Evolutionary conservation across 2,113 vertebrate genomes (phyloP), one percentile per base, ranked within the genome.

Genomic region (Oncorhynchus nerka): DNA sequence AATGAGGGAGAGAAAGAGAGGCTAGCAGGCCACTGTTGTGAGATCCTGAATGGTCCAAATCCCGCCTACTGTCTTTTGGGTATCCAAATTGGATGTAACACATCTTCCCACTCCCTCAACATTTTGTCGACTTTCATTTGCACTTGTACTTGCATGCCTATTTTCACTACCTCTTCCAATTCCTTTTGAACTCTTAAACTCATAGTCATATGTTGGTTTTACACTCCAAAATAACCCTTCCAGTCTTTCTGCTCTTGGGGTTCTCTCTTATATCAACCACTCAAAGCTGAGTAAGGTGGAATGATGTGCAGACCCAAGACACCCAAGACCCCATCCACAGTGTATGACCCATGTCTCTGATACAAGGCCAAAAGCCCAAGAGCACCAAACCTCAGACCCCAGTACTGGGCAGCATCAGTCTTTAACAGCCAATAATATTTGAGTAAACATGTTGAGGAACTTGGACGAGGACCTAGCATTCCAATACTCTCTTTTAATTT

Each of bases 391-490:
- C 51, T 5, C 3, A 16, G 15, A 55, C 16, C 51, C 12, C 16
- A 19, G 51, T 19, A 55, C 51, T 55, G 51, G 51, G 16, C 16
- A 16, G 12, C 51, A 55, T 55, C 71, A 48, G 39, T 45, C 9
- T 45, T 11, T 73, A 78, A 83, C 49, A 68, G 75, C 55, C 75
- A 78, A 88, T 81, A 30, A 79, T 85, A 74, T 89, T 87, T 86
- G 83, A 83, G 22, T 84, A 91, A 92, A 91, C 84, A 85, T 64
- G 28, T 28, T 84, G 70, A 72, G 73, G 81, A 75, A 75, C 75
- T 68, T 78, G 75, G 75, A 78, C 82, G 28, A 59, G 76, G 78
- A 26, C 73, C 67, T 73, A 68, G 32, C 70, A 72, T 81, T 78
- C 86, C 76, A 71, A 80, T 71, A 73, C 78, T 75, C 76, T 30